These are phyloP conservation scores for Astreopora myriophthalma DNA, from an alignment of 64 coral and sea anemone genomes.

Conservation along the genomic window DNA sequence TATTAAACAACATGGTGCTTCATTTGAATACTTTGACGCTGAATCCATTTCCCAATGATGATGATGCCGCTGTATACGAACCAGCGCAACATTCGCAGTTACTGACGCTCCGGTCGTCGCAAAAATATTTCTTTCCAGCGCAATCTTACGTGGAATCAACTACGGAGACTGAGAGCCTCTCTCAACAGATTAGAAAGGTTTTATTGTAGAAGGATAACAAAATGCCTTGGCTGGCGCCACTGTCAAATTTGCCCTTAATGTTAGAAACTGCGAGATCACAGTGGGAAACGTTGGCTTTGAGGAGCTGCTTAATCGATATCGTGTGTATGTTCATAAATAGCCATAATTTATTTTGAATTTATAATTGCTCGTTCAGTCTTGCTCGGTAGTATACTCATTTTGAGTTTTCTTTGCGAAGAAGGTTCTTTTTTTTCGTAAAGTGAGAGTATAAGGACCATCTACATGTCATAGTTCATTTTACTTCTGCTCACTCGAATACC, in stretches of 20 bases:
- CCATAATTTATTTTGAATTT: too few species aligned
- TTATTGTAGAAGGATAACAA: neutral
- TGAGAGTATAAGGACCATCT: too few species aligned
- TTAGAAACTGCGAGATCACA: neutral
- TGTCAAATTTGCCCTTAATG: neutral
- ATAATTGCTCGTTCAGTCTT: too few species aligned
- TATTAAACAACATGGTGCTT: conserved; percentile 82
- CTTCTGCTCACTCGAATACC: too few species aligned
- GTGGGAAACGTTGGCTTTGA: neutral
- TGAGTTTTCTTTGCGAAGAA: too few species aligned
- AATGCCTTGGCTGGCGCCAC: neutral
- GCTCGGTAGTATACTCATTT: too few species aligned
- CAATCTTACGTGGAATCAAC: conserved; percentile 77
- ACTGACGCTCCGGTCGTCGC: conserved; percentile 78
- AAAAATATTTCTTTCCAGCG: conserved; percentile 92
- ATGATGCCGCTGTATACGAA: conserved; percentile 78
- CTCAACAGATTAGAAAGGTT: conserved; percentile 24
- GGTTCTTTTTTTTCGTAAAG: too few species aligned
- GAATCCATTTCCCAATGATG: conserved; percentile 78
- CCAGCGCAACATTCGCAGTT: conserved; percentile 70
- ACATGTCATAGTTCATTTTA: too few species aligned
- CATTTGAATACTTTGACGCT: conserved; percentile 92
- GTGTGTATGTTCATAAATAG: too few species aligned
- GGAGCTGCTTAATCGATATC: neutral
- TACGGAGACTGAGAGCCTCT: neutral